These are phyloP conservation scores for Phylloscopus trochiloides DNA, from an alignment of 2,113 vertebrate species.

Conservation along the genomic window DNA sequence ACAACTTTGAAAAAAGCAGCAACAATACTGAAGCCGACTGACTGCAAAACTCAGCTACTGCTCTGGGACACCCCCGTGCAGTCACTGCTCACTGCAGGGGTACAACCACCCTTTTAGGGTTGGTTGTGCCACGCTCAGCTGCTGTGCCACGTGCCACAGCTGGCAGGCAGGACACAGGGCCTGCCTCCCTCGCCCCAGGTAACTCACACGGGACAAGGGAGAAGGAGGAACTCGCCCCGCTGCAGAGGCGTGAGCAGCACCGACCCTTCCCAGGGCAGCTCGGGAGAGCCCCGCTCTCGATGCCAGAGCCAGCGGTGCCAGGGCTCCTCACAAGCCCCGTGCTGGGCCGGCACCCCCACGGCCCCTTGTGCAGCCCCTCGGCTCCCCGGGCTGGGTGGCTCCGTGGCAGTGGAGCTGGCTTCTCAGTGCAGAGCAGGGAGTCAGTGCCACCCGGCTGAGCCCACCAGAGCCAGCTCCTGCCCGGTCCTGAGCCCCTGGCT, in stretches of 20 bases:
- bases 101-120: rapidly evolving
- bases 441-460: not conserved
- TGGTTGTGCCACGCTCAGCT: not conserved
- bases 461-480: not conserved
- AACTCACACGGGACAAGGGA: rapidly evolving
- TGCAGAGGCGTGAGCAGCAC: not conserved
- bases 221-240: rapidly evolving
- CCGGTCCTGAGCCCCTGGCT: rapidly evolving
- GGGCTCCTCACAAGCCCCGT: rapidly evolving
- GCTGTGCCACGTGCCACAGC: not conserved
- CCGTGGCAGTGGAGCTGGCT: rapidly evolving
- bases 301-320: not conserved
- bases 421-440: rapidly evolving
- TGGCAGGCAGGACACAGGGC: not conserved
- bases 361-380: rapidly evolving
- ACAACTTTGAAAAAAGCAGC: not conserved
- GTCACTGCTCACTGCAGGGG: not conserved
- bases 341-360: rapidly evolving
- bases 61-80: not conserved
- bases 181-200: not conserved
- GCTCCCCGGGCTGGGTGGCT: rapidly evolving
- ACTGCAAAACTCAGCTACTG: not conserved
- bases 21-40: not conserved
- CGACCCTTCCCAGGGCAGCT: not conserved
- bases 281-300: not conserved